phyloP scores from a whole-genome alignment of 2,113 vertebrate genomes.

The Nipponia nippon region DNA sequence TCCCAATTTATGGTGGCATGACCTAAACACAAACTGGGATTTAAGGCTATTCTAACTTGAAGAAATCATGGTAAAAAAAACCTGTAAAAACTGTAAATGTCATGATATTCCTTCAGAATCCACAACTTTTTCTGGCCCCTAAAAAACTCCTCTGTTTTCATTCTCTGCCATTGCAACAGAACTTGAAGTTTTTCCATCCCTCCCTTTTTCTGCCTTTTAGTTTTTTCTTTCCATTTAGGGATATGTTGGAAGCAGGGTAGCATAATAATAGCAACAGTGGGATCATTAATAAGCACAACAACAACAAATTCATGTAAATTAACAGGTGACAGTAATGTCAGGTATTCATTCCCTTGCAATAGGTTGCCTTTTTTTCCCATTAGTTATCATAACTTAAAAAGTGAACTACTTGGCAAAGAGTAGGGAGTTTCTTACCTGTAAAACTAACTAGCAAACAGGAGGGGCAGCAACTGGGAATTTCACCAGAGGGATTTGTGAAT shows the following conservation, averaged over 20 bases:
- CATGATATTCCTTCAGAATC: background rate
- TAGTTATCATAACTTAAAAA: background rate
- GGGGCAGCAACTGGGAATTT: background rate
- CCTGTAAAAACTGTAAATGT: background rate
- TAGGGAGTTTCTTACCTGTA: background rate
- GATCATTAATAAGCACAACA: background rate
- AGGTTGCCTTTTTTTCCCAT: background rate
- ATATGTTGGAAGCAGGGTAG: background rate
- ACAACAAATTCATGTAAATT: background rate
- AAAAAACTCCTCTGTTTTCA: background rate
- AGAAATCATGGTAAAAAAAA: background rate
- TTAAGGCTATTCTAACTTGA: background rate
- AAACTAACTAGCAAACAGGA: background rate
- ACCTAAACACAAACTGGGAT: background rate
- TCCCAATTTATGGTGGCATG: background rate
- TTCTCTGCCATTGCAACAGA: background rate
- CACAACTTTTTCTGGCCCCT: background rate
- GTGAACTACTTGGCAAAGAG: background rate
- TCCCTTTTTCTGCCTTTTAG: background rate
- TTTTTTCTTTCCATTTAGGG: background rate
- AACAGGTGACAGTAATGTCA: background rate
- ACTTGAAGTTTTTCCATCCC: background rate
- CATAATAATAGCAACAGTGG: background rate
- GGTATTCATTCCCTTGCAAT: background rate
- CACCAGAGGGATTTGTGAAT: background rate